These are phyloP conservation scores for Leucozona laternaria DNA, from an alignment of 2,888 invertebrate genomes.

Conservation along the genomic window DNA sequence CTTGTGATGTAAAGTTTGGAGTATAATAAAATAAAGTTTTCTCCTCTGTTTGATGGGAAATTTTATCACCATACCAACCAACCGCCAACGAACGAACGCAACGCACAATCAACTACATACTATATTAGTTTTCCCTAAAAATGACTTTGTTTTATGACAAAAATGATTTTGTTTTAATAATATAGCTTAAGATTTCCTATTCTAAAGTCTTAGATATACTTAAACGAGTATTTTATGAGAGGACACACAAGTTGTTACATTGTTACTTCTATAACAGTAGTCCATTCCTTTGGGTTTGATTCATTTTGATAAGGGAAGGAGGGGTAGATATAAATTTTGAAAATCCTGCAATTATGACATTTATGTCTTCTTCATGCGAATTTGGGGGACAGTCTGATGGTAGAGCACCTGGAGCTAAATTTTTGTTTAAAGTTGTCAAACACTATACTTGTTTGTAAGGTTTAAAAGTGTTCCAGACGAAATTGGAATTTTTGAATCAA, in stretches of 20 bases:
- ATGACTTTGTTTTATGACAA: conserved; percentile 44
- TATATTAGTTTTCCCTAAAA: conserved; percentile 42
- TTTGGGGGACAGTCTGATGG: too few species aligned
- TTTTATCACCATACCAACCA: conserved; percentile 37
- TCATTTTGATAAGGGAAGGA: too few species aligned
- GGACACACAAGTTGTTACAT: conserved; percentile 8
- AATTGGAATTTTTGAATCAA: too few species aligned
- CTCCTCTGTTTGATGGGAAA: conserved; percentile 46
- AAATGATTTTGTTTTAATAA: conserved; percentile 31
- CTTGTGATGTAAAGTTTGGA: not conserved
- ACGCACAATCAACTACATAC: not conserved
- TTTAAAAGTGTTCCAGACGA: too few species aligned
- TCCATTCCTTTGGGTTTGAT: too few species aligned
- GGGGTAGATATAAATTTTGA: not conserved
- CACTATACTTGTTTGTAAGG: too few species aligned
- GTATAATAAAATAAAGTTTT: conserved; percentile 55
- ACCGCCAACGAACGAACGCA: not conserved
- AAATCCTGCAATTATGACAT: not conserved
- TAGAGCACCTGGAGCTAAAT: too few species aligned
- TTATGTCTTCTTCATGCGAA: not conserved
- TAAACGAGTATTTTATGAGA: not conserved
- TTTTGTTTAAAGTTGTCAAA: too few species aligned
- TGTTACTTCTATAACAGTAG: not conserved
- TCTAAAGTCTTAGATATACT: not conserved
- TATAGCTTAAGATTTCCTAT: conserved; percentile 39